phyloP scores from a whole-genome alignment of 2,888 invertebrate species.

The Plutella xylostella region DNA sequence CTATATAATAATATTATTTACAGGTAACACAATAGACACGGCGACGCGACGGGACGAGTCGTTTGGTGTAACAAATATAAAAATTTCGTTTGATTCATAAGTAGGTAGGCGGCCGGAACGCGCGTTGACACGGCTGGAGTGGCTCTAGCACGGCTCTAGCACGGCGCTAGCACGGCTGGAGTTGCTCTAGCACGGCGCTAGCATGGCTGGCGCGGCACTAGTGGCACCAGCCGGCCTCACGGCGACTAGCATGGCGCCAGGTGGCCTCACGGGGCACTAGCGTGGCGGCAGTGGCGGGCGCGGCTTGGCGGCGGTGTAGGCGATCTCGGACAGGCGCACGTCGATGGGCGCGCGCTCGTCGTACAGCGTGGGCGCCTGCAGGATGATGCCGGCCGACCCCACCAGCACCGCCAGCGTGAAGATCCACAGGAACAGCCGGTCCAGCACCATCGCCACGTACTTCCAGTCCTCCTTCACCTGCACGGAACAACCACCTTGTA shows the following conservation, averaged over 20 bases:
- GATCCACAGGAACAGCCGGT: constrained; percentile 96
- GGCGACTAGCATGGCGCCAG: background rate
- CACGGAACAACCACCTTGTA: no score
- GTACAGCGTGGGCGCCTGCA: constrained; percentile 95
- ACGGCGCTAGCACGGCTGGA: background rate
- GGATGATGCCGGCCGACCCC: constrained; percentile 93
- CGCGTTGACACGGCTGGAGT: background rate
- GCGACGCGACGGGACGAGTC: background rate
- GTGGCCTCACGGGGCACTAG: background rate
- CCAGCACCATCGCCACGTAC: constrained; percentile 97
- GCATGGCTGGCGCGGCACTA: background rate
- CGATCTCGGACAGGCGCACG: constrained; percentile 89
- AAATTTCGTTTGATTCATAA: constrained; percentile 16
- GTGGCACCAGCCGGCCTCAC: background rate
- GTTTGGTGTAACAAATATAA: constrained; percentile 22
- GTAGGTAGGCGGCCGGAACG: background rate
- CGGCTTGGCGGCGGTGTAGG: constrained; percentile 87
- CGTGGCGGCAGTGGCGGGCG: constrained; percentile 6
- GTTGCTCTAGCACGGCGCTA: background rate
- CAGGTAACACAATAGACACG: constrained; percentile 28
- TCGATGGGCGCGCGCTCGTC: constrained; percentile 91
- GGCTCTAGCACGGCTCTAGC: background rate
- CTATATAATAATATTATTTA: constrained; percentile 44
- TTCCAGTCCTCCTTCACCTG: constrained; percentile 99
- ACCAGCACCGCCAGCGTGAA: constrained; percentile 95